Percentiles rank a stretch among this genome's conserved stretches.
phyloP scores from a whole-genome alignment of 2,113 vertebrate genomes.

The Danionella cerebrum region DNA sequence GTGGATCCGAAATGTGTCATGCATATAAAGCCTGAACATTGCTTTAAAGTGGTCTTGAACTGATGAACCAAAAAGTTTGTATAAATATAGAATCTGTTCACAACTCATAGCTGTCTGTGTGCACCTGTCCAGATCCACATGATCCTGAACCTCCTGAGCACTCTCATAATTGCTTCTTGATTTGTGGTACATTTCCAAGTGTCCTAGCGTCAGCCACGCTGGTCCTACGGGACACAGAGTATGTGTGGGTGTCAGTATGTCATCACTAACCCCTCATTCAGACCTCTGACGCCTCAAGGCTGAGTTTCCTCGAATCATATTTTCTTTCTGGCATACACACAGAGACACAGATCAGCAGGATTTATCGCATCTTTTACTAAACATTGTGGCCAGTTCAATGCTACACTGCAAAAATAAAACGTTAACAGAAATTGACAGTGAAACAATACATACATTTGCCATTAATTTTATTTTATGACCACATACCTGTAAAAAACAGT shows the following conservation, averaged over 20 bases:
- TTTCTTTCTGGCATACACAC: background rate
- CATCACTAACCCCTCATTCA: constrained; percentile 32
- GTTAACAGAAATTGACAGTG: too few relatives aligned
- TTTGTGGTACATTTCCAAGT: constrained; percentile 41
- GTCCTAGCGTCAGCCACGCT: constrained; percentile 6
- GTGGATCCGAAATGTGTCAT: too few relatives aligned
- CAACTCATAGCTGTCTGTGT: background rate
- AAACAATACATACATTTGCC: too few relatives aligned
- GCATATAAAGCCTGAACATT: too few relatives aligned
- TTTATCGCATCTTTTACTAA: constrained; percentile 13
- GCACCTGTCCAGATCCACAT: background rate
- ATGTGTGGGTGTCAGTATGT: constrained; percentile 29
- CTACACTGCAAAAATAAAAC: too few relatives aligned
- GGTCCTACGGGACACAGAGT: constrained; percentile 12
- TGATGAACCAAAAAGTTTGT: too few relatives aligned
- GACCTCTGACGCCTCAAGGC: constrained; percentile 17
- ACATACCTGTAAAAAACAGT: too few relatives aligned
- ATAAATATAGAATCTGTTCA: too few relatives aligned
- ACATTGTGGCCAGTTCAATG: too few relatives aligned
- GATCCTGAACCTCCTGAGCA: background rate
- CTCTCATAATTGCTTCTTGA: constrained; percentile 45
- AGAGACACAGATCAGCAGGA: constrained; percentile 15
- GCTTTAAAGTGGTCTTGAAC: too few relatives aligned
- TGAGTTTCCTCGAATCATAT: background rate
- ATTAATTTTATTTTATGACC: too few relatives aligned